phyloP scores from a whole-genome alignment of 2,888 invertebrate genomes.

The Rotaria socialis region DNA sequence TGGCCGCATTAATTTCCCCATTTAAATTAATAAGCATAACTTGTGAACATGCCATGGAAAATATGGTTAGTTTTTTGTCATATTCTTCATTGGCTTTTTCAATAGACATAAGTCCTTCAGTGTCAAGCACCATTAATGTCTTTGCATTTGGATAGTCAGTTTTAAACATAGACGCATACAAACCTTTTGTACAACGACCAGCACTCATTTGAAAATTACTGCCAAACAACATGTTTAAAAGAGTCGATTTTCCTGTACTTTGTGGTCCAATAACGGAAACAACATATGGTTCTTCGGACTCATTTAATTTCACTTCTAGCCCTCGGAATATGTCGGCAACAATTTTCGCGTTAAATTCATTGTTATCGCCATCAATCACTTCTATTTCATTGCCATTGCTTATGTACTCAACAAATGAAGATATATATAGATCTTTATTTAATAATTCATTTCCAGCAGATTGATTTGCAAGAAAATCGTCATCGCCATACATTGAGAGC shows the following conservation, averaged over 20 bases:
- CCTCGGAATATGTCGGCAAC: background rate
- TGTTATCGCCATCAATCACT: too few relatives aligned
- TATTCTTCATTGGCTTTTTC: conserved; percentile 18
- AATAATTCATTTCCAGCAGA: too few relatives aligned
- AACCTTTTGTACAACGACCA: background rate
- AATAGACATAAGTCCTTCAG: background rate
- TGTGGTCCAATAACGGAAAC: background rate
- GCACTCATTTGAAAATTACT: conserved; percentile 24
- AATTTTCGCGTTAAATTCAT: background rate
- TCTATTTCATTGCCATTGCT: too few relatives aligned
- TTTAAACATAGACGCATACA: background rate
- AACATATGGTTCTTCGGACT: background rate
- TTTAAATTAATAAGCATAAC: background rate
- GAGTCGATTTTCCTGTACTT: background rate
- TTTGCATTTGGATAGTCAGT: background rate
- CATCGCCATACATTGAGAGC: too few relatives aligned
- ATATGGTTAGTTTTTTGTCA: conserved; percentile 1
- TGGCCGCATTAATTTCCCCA: background rate
- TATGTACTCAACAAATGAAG: too few relatives aligned
- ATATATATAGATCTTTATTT: too few relatives aligned
- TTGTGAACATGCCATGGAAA: conserved; percentile 5
- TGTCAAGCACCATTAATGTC: background rate
- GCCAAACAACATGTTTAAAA: conserved; percentile 8
- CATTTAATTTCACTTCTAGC: background rate
- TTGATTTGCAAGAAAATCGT: too few relatives aligned